A percentile compares a stretch with the other conserved stretches of the same genome.
phyloP scores from a whole-genome alignment of 2,888 invertebrate genomes.

The Ischnura elegans region DNA sequence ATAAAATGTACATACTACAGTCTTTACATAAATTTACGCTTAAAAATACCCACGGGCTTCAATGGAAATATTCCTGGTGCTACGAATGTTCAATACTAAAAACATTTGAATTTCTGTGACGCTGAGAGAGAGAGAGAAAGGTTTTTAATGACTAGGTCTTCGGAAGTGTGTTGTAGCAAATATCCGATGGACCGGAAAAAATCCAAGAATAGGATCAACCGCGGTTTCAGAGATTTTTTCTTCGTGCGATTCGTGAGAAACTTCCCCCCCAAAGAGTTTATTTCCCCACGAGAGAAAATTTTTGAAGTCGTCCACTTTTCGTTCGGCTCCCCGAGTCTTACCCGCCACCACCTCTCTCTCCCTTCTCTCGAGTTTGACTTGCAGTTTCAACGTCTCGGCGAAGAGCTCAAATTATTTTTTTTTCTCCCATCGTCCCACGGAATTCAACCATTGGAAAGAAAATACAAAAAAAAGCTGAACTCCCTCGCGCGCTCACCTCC shows the following conservation, averaged over 20 bases:
- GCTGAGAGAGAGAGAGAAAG: background rate
- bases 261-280: background rate
- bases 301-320: constrained; percentile 21
- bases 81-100: background rate
- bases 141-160: background rate
- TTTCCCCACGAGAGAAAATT: background rate
- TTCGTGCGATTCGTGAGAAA: background rate
- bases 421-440: background rate
- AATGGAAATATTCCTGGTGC: background rate
- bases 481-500: background rate
- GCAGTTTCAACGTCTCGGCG: constrained; percentile 22
- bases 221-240: background rate
- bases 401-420: background rate
- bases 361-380: constrained; percentile 23
- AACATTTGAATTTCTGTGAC: background rate
- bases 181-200: background rate
- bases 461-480: background rate
- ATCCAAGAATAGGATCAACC: background rate
- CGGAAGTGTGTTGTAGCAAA: background rate
- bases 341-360: background rate
- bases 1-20: too few relatives aligned
- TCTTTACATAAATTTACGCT: too few relatives aligned
- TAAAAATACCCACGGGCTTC: background rate
- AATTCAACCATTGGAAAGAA: constrained; percentile 13
- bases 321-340: background rate